Evolutionary conservation across 2,888 invertebrate genomes (phyloP).

Genomic region (Aleiodes testaceus): DNA sequence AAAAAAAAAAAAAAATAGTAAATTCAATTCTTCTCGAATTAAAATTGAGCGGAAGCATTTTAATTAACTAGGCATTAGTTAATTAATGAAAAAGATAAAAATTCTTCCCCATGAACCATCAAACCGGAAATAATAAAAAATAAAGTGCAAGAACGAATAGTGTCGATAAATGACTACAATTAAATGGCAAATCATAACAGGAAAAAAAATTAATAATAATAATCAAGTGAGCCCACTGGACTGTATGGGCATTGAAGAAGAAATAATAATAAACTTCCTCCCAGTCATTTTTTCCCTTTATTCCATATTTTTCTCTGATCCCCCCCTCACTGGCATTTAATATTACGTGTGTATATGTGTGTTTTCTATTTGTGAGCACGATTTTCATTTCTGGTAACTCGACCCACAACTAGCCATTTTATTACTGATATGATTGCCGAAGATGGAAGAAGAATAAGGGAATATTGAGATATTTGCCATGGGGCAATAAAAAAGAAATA

Average conservation of each 20-base stretch:
- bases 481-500: conserved; percentile 10
- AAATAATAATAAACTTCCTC: conserved; percentile 13
- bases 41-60: too few relatives aligned
- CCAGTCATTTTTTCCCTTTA: background rate
- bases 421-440: conserved; percentile 14
- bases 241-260: conserved; percentile 8
- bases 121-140: conserved; percentile 41
- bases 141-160: conserved; percentile 17
- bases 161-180: conserved; percentile 51
- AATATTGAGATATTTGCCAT: background rate
- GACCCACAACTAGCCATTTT: conserved; percentile 16
- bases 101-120: conserved; percentile 41
- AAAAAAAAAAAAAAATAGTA: conserved; percentile 23
- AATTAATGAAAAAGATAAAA: too few relatives aligned
- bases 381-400: conserved; percentile 20
- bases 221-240: conserved; percentile 12
- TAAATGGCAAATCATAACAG: conserved; percentile 53
- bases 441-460: conserved; percentile 20
- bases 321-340: conserved; percentile 1
- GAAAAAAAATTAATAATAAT: background rate
- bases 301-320: background rate
- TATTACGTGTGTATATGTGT: conserved; percentile 15
- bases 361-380: background rate
- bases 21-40: too few relatives aligned
- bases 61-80: too few relatives aligned